These are phyloP conservation scores for Dasyornis broadbenti DNA, from an alignment of 2,113 vertebrate genomes.

Conservation along the genomic window DNA sequence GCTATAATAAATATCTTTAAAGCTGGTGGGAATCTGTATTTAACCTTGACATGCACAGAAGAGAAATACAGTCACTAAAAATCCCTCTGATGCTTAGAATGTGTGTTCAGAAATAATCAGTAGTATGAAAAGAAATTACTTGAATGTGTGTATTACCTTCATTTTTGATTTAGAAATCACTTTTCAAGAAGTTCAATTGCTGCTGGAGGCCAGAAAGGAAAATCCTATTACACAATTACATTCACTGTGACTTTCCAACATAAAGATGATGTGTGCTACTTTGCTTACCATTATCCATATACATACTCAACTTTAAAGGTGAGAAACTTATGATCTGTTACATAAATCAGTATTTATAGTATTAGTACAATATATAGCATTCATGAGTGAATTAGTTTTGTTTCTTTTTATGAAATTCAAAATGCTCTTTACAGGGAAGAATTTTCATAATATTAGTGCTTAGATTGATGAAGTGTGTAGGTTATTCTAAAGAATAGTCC, in stretches of 20 bases:
- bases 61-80: neutral
- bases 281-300: slow-evolving; percentile 97
- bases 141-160: neutral
- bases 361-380: neutral
- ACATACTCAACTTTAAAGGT: slow-evolving; percentile 96
- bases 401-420: neutral
- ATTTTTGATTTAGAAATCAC: slow-evolving; percentile 83
- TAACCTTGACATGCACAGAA: neutral
- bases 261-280: slow-evolving; percentile 97
- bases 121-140: neutral
- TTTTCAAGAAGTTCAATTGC: slow-evolving; percentile 96
- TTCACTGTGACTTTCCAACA: slow-evolving; percentile 93
- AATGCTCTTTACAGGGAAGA: neutral
- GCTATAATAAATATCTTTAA: neutral
- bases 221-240: slow-evolving; percentile 95
- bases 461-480: neutral
- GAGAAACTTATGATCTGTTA: neutral
- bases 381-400: neutral
- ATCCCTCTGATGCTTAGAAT: neutral
- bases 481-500: neutral
- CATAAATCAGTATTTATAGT: neutral
- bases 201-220: slow-evolving; percentile 94
- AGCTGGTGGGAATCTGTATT: neutral
- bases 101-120: neutral
- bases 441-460: neutral